Evolutionary conservation across 2,888 invertebrate species (phyloP), one percentile per base, ranked within the genome.

Genomic region (Brachyopa scutellaris): DNA sequence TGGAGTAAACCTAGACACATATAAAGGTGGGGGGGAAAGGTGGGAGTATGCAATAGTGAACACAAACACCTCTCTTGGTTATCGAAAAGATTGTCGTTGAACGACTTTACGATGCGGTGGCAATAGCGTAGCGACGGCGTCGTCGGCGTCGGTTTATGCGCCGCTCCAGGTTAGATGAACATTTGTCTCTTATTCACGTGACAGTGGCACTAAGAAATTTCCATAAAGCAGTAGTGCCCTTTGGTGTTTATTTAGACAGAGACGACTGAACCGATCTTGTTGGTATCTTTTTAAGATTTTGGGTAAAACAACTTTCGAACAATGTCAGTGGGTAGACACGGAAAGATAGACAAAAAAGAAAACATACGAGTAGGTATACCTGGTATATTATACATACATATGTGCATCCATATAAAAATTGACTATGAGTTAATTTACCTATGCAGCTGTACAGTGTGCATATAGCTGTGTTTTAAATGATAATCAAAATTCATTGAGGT

Each of bases 141-240:
- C 9, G 45, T 5, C 6, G 33, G n/a, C n/a, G n/a, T n/a, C 8
- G 13, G 26, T 6, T 26, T 31, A 61, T 31, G 23, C 47, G 15
- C 36, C 42, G 47, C 55, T 55, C 26, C 47, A 66, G 57, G 57
- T 59, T 59, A 74, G 67, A 53, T 42, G 74, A 59, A 51, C 33
- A 49, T 9, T 11, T 36, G 1, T 36, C 11, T 11, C 36, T 36
- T 11, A 11, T 11, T 36, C n/a, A n/a, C 49, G 42, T 40, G 73
- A 78, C 78, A 61, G 66, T 79, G 67, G 79, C 73, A 73, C 13
- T 59, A 57, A 61, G 21, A 61, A 72, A 79, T 79, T 73, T 79
- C 73, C 79, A 73, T 79, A 79, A 73, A 62, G 23, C 73, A 53
- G 61, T 72, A 61, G 59, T 79, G 73, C 79, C 79, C 79, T 73